phyloP scores from a whole-genome alignment of 1,140 invertebrate genomes.

The Mizuhopecten yessoensis region DNA sequence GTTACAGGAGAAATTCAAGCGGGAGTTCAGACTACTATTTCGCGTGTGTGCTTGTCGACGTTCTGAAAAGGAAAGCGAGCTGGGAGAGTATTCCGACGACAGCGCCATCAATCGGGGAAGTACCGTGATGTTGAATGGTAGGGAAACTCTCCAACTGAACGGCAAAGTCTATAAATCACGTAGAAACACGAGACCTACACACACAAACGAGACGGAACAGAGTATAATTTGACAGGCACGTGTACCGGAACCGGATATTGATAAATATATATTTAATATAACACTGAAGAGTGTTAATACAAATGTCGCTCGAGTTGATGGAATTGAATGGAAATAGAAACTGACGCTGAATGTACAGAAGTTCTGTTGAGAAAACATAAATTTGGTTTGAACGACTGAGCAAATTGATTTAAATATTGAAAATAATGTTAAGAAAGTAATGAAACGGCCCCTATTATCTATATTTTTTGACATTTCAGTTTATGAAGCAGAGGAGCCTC shows the following conservation, averaged over 20 bases:
- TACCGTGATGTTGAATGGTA: not conserved
- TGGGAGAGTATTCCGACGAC: slow-evolving; percentile 16
- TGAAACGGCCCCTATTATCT: no score
- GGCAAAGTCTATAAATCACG: not conserved
- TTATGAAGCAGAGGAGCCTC: no score
- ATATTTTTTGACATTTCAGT: no score
- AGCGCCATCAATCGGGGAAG: not conserved
- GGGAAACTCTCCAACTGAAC: not conserved
- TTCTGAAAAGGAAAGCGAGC: not conserved
- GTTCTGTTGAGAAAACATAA: no score
- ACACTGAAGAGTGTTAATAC: no score
- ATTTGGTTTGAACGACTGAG: no score
- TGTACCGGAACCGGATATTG: not conserved
- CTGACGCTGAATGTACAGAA: no score
- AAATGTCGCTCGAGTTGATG: no score
- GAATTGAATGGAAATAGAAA: no score
- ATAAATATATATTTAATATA: no score
- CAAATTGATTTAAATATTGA: no score
- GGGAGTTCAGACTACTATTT: not conserved
- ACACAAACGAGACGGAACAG: slow-evolving; percentile 16
- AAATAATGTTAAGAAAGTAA: no score
- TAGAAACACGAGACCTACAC: not conserved
- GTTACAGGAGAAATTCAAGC: slow-evolving; percentile 32
- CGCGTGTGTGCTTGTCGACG: not conserved
- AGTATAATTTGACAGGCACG: not conserved